Percentiles rank a stretch among this genome's conserved stretches.
Evolutionary conservation across 2,888 invertebrate species (phyloP).

Genomic region (Hedya salicella): DNA sequence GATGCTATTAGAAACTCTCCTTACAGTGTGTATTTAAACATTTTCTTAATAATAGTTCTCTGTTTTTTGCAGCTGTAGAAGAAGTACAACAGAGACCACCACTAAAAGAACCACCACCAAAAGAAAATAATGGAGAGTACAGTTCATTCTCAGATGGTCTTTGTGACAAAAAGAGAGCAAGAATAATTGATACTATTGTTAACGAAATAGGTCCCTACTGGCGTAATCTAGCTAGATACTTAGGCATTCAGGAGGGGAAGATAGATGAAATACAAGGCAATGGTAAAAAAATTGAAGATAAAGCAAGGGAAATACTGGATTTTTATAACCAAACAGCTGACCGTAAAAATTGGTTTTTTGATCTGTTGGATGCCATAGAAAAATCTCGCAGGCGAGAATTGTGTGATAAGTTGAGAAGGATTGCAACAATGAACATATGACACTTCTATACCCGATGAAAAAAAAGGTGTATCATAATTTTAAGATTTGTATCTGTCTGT

Average conservation of each 20-base stretch:
- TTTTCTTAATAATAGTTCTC: too few species aligned
- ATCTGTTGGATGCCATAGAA: constrained; percentile 72
- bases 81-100: neutral
- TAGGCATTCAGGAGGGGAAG: constrained; percentile 66
- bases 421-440: constrained; percentile 70
- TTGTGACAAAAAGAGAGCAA: constrained; percentile 60
- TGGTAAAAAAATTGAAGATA: constrained; percentile 54
- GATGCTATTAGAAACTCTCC: too few species aligned
- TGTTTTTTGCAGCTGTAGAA: constrained; percentile 8
- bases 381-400: constrained; percentile 68
- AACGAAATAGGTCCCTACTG: constrained; percentile 72
- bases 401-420: constrained; percentile 63
- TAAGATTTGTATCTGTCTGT: too few species aligned
- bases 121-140: constrained; percentile 44
- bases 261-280: constrained; percentile 71
- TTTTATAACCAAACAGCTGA: constrained; percentile 62
- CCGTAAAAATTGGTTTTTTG: constrained; percentile 70
- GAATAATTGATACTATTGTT: constrained; percentile 64
- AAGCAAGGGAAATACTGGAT: constrained; percentile 64
- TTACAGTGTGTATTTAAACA: too few species aligned
- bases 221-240: constrained; percentile 71
- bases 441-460: too few species aligned
- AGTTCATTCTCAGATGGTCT: constrained; percentile 45
- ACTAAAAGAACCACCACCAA: constrained; percentile 46
- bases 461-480: too few species aligned